Conservation (phyloP, 2,113 vertebrate species). For the Varanus komodoensis region DNA sequence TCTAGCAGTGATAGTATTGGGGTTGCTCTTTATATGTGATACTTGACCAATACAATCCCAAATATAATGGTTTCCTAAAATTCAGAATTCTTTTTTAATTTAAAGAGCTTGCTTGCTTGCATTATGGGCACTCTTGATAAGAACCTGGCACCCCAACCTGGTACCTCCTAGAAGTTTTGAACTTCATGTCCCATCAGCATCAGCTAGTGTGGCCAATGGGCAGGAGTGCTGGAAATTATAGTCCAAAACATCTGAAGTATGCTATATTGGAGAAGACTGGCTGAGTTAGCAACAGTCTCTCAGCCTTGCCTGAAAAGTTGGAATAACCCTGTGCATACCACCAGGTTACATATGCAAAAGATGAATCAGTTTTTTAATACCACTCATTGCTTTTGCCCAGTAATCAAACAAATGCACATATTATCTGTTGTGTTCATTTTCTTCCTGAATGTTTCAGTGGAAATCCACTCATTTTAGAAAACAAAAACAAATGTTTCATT, state of each 20-base stretch:
- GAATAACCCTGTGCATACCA: not conserved
- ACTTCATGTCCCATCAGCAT: not conserved
- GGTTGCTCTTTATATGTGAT: not conserved
- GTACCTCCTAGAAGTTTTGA: no score
- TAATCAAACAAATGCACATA: not conserved
- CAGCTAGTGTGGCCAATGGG: no score
- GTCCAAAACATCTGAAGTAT: no score
- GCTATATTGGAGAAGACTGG: no score
- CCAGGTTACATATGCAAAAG: not conserved
- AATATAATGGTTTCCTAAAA: not conserved
- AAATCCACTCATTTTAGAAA: conserved; percentile 15
- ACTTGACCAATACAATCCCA: not conserved
- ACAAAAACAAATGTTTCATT: conserved; percentile 5
- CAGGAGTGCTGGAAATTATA: no score
- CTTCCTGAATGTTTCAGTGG: conserved; percentile 20
- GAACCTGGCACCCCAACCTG: no score
- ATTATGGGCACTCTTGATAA: not conserved
- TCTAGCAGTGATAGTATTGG: not conserved
- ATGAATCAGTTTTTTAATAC: conserved; percentile 15
- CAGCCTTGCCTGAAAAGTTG: not conserved
- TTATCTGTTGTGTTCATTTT: not conserved
- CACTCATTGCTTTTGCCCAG: conserved; percentile 29
- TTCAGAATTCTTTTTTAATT: not conserved
- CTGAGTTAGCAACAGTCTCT: not conserved
- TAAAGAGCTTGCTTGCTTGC: not conserved